Evolutionary conservation across 1,140 invertebrate genomes (phyloP).

Genomic region (Akabosia matsudoensis): DNA sequence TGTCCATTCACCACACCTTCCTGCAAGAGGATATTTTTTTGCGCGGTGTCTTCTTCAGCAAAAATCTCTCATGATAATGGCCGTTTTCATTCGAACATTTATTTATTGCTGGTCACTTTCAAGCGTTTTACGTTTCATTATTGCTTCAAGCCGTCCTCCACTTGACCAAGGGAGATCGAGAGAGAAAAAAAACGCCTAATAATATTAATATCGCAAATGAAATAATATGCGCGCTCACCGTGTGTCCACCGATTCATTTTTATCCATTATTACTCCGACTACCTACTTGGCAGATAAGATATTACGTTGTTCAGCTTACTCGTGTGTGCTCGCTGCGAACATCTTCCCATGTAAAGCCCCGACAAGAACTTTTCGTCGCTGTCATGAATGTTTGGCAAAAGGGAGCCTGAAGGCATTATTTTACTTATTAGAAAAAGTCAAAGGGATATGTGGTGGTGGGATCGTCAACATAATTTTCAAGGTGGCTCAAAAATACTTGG

Average conservation of each 20-base stretch:
- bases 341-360: not conserved
- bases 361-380: not conserved
- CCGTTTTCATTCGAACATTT: not conserved
- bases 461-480: not conserved
- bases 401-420: not conserved
- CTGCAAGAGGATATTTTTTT: too few relatives aligned
- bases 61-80: not conserved
- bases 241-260: not conserved
- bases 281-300: constrained; percentile 1
- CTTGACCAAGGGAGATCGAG: not conserved
- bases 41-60: too few relatives aligned
- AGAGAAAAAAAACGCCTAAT: constrained; percentile 3
- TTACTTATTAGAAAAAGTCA: not conserved
- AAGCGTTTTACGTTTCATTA: not conserved
- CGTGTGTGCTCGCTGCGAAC: not conserved
- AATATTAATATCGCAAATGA: not conserved
- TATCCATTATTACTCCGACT: constrained; percentile 3
- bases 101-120: not conserved
- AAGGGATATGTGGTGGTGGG: not conserved
- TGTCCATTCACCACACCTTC: constrained; percentile 4
- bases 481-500: too few relatives aligned
- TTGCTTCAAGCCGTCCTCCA: not conserved
- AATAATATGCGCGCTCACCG: not conserved
- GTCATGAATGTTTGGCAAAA: constrained; percentile 9
- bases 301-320: not conserved